Conservation (phyloP, 2,797 vertebrate genomes). For the Liparis tanakae region DNA sequence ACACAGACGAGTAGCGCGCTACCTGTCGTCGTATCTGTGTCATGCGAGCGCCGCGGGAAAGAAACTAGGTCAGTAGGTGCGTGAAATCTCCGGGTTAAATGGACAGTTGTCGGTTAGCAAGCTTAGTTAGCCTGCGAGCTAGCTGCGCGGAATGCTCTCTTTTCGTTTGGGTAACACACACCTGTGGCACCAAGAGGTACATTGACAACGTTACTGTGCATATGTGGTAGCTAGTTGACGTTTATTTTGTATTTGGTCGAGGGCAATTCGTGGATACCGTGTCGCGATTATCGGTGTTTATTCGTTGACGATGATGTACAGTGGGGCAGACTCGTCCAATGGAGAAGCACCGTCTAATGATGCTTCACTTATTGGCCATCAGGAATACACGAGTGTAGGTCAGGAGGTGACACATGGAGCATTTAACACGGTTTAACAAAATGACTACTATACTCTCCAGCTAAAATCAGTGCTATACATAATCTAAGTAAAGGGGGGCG, state of each 20-base stretch:
- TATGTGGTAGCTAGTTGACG: neutral
- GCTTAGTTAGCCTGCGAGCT: conserved; percentile 78
- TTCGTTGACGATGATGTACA: conserved; percentile 36
- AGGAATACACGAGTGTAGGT: conserved; percentile 37
- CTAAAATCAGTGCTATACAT: neutral
- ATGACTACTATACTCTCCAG: neutral
- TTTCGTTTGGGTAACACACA: conserved; percentile 78
- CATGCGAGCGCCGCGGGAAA: neutral
- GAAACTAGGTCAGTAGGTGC: conserved; percentile 31
- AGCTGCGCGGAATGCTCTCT: conserved; percentile 59
- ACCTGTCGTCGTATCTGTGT: conserved; percentile 8
- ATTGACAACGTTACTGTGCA: conserved; percentile 13
- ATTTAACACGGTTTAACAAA: conserved; percentile 4
- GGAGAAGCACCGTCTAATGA: conserved; percentile 45
- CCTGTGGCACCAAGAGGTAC: conserved; percentile 68
- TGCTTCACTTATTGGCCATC: conserved; percentile 52
- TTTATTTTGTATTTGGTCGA: neutral
- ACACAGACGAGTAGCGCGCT: neutral
- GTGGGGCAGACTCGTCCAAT: conserved; percentile 17
- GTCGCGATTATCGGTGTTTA: conserved; percentile 20
- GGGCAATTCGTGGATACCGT: neutral
- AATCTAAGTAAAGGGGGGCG: neutral
- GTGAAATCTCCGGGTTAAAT: conserved; percentile 54
- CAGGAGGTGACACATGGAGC: conserved; percentile 25
- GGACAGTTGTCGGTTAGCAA: conserved; percentile 62